Evolutionary conservation across 1,140 invertebrate species (phyloP), one percentile per base, ranked within the genome.

Genomic region (Papilio polyxenes): DNA sequence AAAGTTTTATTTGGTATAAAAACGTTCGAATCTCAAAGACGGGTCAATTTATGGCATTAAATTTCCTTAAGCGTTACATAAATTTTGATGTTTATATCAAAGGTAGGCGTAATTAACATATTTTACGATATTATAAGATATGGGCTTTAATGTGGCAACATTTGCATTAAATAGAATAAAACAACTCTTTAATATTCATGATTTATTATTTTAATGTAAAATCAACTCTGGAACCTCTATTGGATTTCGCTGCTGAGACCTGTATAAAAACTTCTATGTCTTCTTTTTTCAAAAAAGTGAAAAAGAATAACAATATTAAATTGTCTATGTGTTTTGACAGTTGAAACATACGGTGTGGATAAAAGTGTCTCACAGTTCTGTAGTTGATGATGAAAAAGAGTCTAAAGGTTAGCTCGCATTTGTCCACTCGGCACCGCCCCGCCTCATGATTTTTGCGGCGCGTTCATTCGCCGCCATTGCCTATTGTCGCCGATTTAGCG

Each of bases 21-120:
- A 20, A 59, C n/a, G 17, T 37, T 37, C 65, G 5, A 11, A 15
- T 37, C 20, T 15, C 17, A 37, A 37, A 72, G 0, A 72, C 65
- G 37, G 23, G 6, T 5, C 31, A 72, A 72, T 72, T 72, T 37
- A 31, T 37, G 65, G 13, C 15, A 72, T 37, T 72, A 72, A 15
- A 72, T 72, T 72, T 37, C 62, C 23, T 31, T 10, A 11, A 72
- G 31, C 23, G 15, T 37, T 72, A 37, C 13, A 72, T 72, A 37
- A 72, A 72, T 72, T 72, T 72, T 65, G 62, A 65, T 7, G 23
- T 72, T 72, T 40, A 37, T 23, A 72, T 72, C 65, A 72, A 72
- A 40, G 65, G 23, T 72, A 40, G 4, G 5, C 11, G 23, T 37
- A 72, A 72, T 72, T 72, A 37, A 37, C 62, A 69, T 69, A 69